A percentile compares a stretch with the other conserved stretches of the same genome.
Evolutionary conservation across 2,888 invertebrate species (phyloP).

Genomic region (Tinea pellionella): DNA sequence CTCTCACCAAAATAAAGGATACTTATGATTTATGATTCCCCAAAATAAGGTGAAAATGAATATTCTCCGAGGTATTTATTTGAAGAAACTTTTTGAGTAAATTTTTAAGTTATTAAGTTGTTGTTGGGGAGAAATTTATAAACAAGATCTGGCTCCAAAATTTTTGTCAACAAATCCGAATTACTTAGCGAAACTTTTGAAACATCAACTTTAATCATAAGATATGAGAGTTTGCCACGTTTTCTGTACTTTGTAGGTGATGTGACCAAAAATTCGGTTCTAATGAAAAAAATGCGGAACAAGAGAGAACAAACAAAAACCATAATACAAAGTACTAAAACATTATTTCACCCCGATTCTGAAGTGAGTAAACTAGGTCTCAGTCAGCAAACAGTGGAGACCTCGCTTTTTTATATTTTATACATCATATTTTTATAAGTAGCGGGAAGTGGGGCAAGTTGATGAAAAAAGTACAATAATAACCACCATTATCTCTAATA

Average conservation of each 20-base stretch:
- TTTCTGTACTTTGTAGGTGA: background rate
- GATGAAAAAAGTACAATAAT: too few species aligned
- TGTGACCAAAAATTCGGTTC: background rate
- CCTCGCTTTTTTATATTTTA: background rate
- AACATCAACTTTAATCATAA: background rate
- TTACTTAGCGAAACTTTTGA: background rate
- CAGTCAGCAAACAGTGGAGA: background rate
- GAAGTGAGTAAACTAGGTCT: background rate
- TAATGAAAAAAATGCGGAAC: background rate
- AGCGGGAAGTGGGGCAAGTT: too few species aligned
- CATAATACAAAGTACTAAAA: background rate
- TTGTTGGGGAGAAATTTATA: background rate
- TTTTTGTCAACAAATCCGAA: background rate
- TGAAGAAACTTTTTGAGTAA: background rate
- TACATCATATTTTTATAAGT: background rate
- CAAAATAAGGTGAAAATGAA: slow-evolving; percentile 1
- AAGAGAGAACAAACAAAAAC: background rate
- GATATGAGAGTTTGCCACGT: background rate
- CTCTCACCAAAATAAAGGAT: background rate
- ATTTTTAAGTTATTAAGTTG: background rate
- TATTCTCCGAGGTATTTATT: background rate
- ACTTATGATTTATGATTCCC: background rate
- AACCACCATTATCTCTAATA: too few species aligned
- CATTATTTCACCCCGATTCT: background rate
- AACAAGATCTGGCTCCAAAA: background rate